Evolutionary conservation across 2,797 vertebrate species (phyloP), one percentile per base, ranked within the genome.

Genomic region (Pangasius mekongensis): DNA sequence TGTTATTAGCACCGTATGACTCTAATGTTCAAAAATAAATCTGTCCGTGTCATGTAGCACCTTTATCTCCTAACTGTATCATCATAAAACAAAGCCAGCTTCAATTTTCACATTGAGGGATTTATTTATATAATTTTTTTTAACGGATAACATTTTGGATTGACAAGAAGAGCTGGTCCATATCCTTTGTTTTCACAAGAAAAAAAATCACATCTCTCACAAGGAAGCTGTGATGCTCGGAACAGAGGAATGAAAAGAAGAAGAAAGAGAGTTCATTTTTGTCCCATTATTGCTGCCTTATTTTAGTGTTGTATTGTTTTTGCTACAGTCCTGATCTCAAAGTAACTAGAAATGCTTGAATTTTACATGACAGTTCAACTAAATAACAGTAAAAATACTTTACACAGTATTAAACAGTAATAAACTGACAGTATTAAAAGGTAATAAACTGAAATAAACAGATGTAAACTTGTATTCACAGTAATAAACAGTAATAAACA

Each of bases 1-100:
- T 47, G 24, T 13, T 83, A 64, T 83, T 83, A 83, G 24, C 81
- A 64, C 81, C 81, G 8, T 20, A 47, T n/a, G 27, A 27, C 60
- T 47, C 39, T 1, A n/a, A n/a, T n/a, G 0, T 3, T 16, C 24
- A 64, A 64, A 83, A 83, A 83, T 83, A 83, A 47, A 83, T 33
- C 52, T 18, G 0, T 36, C 52, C 7, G 3, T 8, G 2, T 80
- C 77, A 0, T 22, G 3, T 10, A 56, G 52, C n/a, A 3, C 16
- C 52, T 56, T 36, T 22, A 58, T 80, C 18, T 36, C 52, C 30
- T 56, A 80, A 80, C 58, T 13, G 36, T 20, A 80, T 56, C 33
- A 80, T 56, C 77, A 10, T 52, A 8, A 10, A 56, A 80, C 8
- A 36, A 80, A 4, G 30, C 52, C 30, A 0, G 30, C 6, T 10